Base-by-base conservation (phyloP, 2,113 vertebrate species). In the Ptilorrhoa leucosticta region DNA sequence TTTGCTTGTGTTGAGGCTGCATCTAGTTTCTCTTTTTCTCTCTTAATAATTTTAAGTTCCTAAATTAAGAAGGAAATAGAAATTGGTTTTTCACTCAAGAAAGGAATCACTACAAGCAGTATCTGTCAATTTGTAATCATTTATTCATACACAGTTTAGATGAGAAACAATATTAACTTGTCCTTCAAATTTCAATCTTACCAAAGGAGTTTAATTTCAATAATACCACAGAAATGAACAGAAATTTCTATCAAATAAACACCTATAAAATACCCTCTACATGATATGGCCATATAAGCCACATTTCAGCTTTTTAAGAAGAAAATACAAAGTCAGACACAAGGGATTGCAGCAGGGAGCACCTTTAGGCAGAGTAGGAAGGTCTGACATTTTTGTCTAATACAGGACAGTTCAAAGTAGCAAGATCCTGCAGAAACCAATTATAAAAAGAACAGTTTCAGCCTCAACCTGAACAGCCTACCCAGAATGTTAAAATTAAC, bases 11-110 rank as follows among this genome's bases (percentile, higher is more conserved):
- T 37, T 72, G 13, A 4, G 18, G 23, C 26, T 72, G 54, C 4
- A 6, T 37, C 24, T 63, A 72, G 28, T 40, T 93, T 83, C 54
- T 93, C 13, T 85, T 93, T 48, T 51, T 69, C 40, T 80, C 56
- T 92, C 71, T 61, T 91, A 64, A 73, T 86, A 95, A 96, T 77
- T 90, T 96, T 70, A 94, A 81, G 39, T 44, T 92, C 45, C 79
- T 94, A 81, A 72, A 76, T 91, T 94, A 94, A 95, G 71, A 89
- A 95, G 53, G 69, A 71, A 89, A 71, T 53, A 92, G 48, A 92
- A 92, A 96, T 66, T 92, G 79, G 0, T 68, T 92, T 72, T 79
- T 76, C 87, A 83, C 28, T 90, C 45, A 17, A 66, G 31, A 81
- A 93, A 90, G 69, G 53, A 92, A 86, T 64, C 63, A 92, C 79